Percentiles rank a stretch among this genome's conserved stretches.
Evolutionary conservation across 2,113 vertebrate species (phyloP).

Genomic region (Notarius lentiginosus): DNA sequence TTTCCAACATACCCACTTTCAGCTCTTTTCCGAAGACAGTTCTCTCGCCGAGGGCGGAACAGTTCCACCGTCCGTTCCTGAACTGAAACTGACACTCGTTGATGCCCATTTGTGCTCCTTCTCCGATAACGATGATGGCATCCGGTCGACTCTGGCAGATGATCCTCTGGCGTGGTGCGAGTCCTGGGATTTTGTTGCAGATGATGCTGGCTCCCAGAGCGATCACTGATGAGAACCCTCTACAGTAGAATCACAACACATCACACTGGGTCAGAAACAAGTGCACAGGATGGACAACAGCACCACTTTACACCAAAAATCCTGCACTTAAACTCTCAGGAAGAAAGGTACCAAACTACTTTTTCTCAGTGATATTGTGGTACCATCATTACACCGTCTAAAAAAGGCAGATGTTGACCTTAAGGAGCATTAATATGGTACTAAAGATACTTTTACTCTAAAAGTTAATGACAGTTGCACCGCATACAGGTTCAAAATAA

Average conservation of each 20-base stretch:
- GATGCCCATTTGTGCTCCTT: conserved; percentile 98
- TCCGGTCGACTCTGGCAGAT: conserved; percentile 99
- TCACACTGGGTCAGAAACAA: too few relatives aligned
- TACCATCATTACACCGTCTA: background rate
- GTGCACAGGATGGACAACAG: background rate
- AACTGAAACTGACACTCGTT: conserved; percentile 99
- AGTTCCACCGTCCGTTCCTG: conserved; percentile 96
- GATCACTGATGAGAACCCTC: conserved; percentile 94
- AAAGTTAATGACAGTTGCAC: background rate
- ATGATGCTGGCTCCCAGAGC: conserved; percentile 98
- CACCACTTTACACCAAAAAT: background rate
- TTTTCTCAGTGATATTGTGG: background rate
- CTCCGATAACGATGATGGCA: conserved; percentile 97
- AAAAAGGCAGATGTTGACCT: background rate
- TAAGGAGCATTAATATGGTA: background rate
- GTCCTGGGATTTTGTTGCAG: conserved; percentile 97
- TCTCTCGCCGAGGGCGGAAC: conserved; percentile 93
- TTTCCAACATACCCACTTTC: conserved; percentile 95
- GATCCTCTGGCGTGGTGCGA: conserved; percentile 94
- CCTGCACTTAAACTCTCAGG: background rate
- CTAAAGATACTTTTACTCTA: background rate
- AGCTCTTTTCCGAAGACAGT: conserved; percentile 99
- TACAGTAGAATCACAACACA: conserved; percentile 62
- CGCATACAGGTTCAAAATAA: background rate
- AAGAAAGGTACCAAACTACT: background rate